Percentiles rank a stretch among this genome's conserved stretches.
phyloP scores from a whole-genome alignment of 2,113 vertebrate genomes.

The Cinclus cinclus region DNA sequence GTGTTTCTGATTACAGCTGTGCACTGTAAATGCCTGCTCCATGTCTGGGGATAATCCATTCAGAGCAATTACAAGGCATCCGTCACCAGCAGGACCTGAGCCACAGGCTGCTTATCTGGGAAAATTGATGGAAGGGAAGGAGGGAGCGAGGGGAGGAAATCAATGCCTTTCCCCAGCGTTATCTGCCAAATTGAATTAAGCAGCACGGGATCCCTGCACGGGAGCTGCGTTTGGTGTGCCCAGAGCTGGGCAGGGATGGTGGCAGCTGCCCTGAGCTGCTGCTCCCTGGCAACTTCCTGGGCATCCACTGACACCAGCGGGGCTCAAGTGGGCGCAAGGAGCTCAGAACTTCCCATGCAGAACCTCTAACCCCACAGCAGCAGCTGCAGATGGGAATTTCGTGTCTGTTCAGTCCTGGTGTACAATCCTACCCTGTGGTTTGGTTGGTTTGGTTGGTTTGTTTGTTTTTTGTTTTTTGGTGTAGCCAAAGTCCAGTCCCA shows the following conservation, averaged over 20 bases:
- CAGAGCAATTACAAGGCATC: constrained; percentile 61
- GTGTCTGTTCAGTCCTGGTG: not conserved
- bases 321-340: not conserved
- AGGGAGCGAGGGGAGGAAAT: constrained; percentile 15
- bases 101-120: constrained; percentile 58
- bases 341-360: fast-evolving
- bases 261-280: not conserved
- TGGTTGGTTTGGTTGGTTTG: no score
- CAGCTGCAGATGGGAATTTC: not conserved
- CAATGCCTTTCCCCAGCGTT: constrained; percentile 40
- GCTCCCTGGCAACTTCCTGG: not conserved
- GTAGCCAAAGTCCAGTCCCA: not conserved
- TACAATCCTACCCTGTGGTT: fast-evolving
- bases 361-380: not conserved
- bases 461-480: not conserved
- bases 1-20: constrained; percentile 50
- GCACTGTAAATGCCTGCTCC: constrained; percentile 40
- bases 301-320: fast-evolving
- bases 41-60: constrained; percentile 62
- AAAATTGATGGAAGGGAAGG: constrained; percentile 37
- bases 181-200: constrained; percentile 42
- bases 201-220: constrained; percentile 8
- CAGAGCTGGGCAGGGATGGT: not conserved
- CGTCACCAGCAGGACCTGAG: constrained; percentile 57
- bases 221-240: not conserved